phyloP scores from a whole-genome alignment of 2,113 vertebrate genomes.

The Lasiurus borealis region DNA sequence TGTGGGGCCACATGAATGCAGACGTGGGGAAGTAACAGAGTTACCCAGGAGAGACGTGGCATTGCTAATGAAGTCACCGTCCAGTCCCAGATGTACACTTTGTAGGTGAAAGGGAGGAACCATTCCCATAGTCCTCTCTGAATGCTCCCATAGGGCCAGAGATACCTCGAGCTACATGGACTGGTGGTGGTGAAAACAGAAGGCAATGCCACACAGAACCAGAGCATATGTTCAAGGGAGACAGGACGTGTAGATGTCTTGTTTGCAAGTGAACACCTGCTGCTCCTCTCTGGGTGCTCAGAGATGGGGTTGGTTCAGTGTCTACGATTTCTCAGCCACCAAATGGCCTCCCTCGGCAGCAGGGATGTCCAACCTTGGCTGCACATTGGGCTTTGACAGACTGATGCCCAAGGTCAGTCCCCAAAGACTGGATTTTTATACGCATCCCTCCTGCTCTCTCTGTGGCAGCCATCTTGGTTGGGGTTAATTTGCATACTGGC shows the following conservation, averaged over 20 bases:
- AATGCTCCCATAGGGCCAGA: background rate
- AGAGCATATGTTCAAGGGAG: background rate
- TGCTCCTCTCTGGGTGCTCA: background rate
- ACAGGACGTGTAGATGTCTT: fast-evolving
- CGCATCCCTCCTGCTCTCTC: too few relatives aligned
- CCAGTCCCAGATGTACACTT: background rate
- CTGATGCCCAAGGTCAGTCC: background rate
- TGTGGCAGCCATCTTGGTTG: too few relatives aligned
- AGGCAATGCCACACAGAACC: background rate
- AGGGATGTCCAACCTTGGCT: background rate
- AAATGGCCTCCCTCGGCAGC: background rate
- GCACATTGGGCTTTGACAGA: background rate
- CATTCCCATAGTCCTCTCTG: background rate
- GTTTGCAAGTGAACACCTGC: background rate
- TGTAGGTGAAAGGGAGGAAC: background rate
- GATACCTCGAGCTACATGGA: background rate
- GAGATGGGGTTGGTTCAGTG: background rate
- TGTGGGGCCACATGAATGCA: background rate
- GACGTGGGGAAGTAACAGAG: background rate
- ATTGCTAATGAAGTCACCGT: background rate
- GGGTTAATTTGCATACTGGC: too few relatives aligned
- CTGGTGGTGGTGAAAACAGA: background rate
- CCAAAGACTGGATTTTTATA: background rate
- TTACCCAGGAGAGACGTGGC: background rate
- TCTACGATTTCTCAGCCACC: background rate